Conservation (phyloP, 2,113 vertebrate species). For the Regulus satrapa region DNA sequence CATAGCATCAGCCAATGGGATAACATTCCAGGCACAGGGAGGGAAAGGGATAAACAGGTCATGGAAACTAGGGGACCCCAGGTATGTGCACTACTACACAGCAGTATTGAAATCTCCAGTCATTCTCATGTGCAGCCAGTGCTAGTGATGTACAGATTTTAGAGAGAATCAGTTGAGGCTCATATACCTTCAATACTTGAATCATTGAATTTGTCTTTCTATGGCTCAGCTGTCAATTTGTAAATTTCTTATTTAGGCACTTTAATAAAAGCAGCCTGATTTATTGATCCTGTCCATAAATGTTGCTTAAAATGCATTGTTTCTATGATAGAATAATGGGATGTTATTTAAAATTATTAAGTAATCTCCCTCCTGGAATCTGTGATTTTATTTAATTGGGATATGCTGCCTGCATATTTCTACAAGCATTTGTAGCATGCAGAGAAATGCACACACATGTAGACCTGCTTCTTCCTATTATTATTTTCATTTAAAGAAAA, state of each 20-base stretch:
- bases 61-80: too few species aligned
- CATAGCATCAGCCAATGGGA: too few species aligned
- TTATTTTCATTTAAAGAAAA: neutral
- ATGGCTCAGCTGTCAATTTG: neutral
- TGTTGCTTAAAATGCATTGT: neutral
- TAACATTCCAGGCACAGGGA: too few species aligned
- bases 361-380: neutral
- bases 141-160: neutral
- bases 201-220: neutral
- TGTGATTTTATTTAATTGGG: neutral
- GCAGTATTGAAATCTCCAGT: neutral
- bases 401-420: neutral
- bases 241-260: neutral
- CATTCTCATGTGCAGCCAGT: neutral
- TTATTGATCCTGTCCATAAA: neutral
- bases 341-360: neutral
- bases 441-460: neutral
- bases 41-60: too few species aligned
- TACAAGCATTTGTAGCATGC: fast-evolving
- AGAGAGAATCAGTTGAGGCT: neutral
- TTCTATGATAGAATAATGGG: neutral
- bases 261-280: neutral
- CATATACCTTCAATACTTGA: neutral
- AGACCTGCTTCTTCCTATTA: neutral
- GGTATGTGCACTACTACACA: too few species aligned